phyloP scores from a whole-genome alignment of 2,797 vertebrate genomes.

The Remorina albescens region DNA sequence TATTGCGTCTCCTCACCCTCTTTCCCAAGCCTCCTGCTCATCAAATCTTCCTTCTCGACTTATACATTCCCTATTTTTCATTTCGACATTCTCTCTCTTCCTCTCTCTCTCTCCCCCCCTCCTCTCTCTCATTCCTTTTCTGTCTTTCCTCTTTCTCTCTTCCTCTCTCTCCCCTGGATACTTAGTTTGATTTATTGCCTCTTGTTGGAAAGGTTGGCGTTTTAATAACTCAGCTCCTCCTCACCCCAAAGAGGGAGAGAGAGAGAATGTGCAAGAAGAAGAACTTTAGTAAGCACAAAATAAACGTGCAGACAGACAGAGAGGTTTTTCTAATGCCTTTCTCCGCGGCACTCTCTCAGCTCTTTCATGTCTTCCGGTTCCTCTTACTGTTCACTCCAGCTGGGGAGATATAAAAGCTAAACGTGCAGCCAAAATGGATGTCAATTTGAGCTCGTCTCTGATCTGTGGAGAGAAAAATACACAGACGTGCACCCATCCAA shows the following conservation, averaged over 20 bases:
- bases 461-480: slow-evolving; percentile 65
- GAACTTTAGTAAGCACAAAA: slow-evolving; percentile 86
- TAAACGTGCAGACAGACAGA: slow-evolving; percentile 74
- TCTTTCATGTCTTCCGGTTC: slow-evolving; percentile 76
- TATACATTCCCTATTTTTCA: slow-evolving; percentile 73
- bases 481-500: slow-evolving; percentile 47
- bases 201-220: slow-evolving; percentile 87
- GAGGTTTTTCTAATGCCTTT: slow-evolving; percentile 54
- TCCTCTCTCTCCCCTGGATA: slow-evolving; percentile 72
- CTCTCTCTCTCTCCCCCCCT: slow-evolving; percentile 33
- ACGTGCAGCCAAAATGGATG: slow-evolving; percentile 73
- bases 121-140: slow-evolving; percentile 41
- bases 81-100: slow-evolving; percentile 62
- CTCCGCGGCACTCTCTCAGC: slow-evolving; percentile 56
- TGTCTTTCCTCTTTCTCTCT: slow-evolving; percentile 27
- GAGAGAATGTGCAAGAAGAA: slow-evolving; percentile 62
- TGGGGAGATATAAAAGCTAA: slow-evolving; percentile 77
- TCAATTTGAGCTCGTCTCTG: slow-evolving; percentile 78
- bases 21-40: slow-evolving; percentile 73
- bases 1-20: slow-evolving; percentile 60
- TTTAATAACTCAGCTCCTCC: slow-evolving; percentile 88
- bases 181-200: slow-evolving; percentile 88
- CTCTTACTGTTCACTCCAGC: slow-evolving; percentile 57
- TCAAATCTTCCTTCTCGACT: slow-evolving; percentile 73
- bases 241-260: slow-evolving; percentile 67